Base-by-base conservation (phyloP, 2,888 invertebrate genomes). In the Corbicula japonica region DNA sequence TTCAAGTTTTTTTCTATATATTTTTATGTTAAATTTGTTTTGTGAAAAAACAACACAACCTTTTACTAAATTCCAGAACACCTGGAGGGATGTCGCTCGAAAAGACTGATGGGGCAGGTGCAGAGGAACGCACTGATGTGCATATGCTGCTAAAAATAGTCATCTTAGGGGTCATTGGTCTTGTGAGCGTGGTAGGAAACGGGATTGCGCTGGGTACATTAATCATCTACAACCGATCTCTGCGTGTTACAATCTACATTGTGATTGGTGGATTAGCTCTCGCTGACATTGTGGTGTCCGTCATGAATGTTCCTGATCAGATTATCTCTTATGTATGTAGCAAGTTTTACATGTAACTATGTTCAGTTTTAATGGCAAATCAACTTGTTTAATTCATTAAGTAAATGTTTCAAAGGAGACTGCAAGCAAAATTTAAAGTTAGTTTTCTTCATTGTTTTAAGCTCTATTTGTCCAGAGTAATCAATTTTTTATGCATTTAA, bases 161-260 rank as follows among this genome's bases (percentile, higher is more conserved):
- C 50, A 63, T 91, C 21, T 78, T 90, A 63, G 86, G 87, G 2
- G 74, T 89, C 15, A 87, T 89, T 18, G 89, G 87, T 6, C 58
- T 91, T 26, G 88, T 90, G 0, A 89, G 91, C 10, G 65, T 90
- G 12, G 63, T 87, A 4, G 91, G 89, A 15, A 91, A 91, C 75
- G 23, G 75, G 15, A 86, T 91, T n/a, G 86, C 89, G 60, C 74
- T 91, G 6, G 86, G 89, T 0, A 85, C 89, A 1, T 76, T 90
- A 35, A 62, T 87, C 30, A 52, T 70, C 10, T 87, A 82, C 75
- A 84, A 83, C 35, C 56, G 69, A 26, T 73, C 79, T 18, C 83
- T 89, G 44, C 80, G 88, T n/a, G 85, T 86, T 12, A 86, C 87
- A 32, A 85, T 89, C 69, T 89, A 88, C 65, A 86, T 87, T 15